Evolutionary conservation across 2,113 vertebrate species (phyloP).

Genomic region (Nettapus auritus): DNA sequence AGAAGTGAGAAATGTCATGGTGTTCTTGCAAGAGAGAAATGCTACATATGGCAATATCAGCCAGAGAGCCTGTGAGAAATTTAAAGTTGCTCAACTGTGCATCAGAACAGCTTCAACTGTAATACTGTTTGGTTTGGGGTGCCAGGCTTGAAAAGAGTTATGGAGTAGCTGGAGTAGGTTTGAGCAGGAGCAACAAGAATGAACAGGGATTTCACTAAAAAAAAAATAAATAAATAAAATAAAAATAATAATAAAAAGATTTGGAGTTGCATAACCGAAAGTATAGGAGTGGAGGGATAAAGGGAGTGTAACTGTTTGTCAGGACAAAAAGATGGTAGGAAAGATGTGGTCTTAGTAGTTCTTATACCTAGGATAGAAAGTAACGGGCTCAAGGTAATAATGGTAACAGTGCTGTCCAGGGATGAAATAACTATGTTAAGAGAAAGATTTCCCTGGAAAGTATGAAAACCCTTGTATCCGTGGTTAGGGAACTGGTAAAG

Average conservation of each 20-base stretch:
- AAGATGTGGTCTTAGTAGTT: background rate
- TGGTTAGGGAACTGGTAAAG: background rate
- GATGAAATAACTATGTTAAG: background rate
- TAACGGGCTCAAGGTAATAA: background rate
- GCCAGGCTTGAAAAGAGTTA: background rate
- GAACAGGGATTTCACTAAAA: background rate
- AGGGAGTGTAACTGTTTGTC: background rate
- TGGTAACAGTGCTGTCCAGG: background rate
- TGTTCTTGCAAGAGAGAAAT: background rate
- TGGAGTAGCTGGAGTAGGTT: accelerated
- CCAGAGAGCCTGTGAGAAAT: background rate
- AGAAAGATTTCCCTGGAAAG: background rate
- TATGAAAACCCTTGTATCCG: background rate
- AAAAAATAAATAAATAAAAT: background rate
- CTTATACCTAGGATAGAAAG: background rate
- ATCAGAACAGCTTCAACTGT: background rate
- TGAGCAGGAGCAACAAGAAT: background rate
- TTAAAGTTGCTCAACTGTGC: background rate
- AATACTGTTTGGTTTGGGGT: background rate
- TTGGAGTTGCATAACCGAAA: background rate
- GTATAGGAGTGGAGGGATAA: background rate
- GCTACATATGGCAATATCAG: background rate
- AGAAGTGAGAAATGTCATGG: background rate
- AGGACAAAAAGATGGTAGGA: background rate
- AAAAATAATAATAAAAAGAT: no score